Percentiles rank a stretch among this genome's conserved stretches.
These are phyloP conservation scores for Drosophila paulistorum DNA, from an alignment of 1,140 invertebrate species.

Conservation along the genomic window DNA sequence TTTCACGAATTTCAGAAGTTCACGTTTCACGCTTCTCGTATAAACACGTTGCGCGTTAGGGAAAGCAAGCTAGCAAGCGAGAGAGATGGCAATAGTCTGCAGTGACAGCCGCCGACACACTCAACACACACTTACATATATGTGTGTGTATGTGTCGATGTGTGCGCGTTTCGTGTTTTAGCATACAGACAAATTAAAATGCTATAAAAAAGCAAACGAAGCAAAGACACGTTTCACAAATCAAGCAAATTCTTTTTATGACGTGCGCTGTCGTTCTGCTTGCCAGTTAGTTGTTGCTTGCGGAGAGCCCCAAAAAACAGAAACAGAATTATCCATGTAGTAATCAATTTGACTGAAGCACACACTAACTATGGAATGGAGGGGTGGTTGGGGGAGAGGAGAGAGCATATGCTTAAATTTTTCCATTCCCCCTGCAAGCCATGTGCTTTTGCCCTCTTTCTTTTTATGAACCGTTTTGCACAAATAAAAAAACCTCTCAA, in stretches of 20 bases:
- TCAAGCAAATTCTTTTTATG: constrained; percentile 80
- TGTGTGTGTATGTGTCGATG: constrained; percentile 1
- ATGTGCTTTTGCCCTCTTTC: constrained; percentile 47
- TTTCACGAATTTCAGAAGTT: not conserved
- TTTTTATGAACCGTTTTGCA: constrained; percentile 14
- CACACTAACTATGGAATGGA: too few relatives aligned
- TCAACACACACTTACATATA: constrained; percentile 16
- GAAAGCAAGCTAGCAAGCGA: constrained; percentile 20
- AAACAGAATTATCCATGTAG: constrained; percentile 13
- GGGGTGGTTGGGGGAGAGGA: not conserved
- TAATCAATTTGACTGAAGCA: constrained; percentile 2
- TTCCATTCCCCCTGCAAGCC: constrained; percentile 1
- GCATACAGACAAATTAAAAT: constrained; percentile 80
- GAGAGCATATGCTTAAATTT: not conserved
- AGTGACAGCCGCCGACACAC: constrained; percentile 65
- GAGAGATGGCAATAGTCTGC: constrained; percentile 24
- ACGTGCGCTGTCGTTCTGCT: constrained; percentile 62
- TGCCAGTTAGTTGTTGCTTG: constrained; percentile 45
- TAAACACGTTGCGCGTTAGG: constrained; percentile 27
- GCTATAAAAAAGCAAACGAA: constrained; percentile 82
- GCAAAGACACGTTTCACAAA: constrained; percentile 80
- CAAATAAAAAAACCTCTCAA: constrained; percentile 29
- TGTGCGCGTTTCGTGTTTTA: constrained; percentile 62
- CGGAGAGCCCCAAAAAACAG: constrained; percentile 29
- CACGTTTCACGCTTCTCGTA: constrained; percentile 16